Percentiles rank a stretch among this genome's conserved stretches.
phyloP scores from a whole-genome alignment of 2,797 vertebrate species.

The Pantherophis alleghaniensis region DNA sequence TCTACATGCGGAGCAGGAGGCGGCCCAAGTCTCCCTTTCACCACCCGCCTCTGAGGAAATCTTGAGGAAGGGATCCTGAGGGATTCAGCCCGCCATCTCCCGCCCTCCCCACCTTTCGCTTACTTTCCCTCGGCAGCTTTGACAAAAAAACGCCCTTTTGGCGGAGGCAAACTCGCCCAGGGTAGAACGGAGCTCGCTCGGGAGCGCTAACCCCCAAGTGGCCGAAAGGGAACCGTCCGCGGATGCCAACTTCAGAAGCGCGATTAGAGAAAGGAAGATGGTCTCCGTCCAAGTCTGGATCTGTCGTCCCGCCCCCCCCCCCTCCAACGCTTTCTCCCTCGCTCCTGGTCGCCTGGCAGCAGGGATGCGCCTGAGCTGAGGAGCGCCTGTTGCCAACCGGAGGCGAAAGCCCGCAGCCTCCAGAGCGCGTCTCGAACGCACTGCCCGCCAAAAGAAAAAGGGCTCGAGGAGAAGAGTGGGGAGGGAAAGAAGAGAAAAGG shows the following conservation, averaged over 20 bases:
- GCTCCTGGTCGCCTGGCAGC: slow-evolving; percentile 7
- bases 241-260: background rate
- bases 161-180: background rate
- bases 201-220: background rate
- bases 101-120: background rate
- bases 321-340: background rate
- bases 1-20: background rate
- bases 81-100: background rate
- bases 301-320: no score
- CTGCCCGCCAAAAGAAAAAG: background rate
- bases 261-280: background rate
- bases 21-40: background rate
- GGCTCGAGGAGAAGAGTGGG: background rate
- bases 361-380: background rate
- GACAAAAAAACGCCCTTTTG: background rate
- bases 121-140: background rate
- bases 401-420: background rate
- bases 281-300: background rate
- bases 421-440: background rate
- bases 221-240: background rate
- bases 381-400: background rate
- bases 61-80: background rate
- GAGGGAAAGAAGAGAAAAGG: background rate
- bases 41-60: background rate
- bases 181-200: background rate